Conservation (phyloP, 2,113 vertebrate genomes). For the Stictonetta naevosa region DNA sequence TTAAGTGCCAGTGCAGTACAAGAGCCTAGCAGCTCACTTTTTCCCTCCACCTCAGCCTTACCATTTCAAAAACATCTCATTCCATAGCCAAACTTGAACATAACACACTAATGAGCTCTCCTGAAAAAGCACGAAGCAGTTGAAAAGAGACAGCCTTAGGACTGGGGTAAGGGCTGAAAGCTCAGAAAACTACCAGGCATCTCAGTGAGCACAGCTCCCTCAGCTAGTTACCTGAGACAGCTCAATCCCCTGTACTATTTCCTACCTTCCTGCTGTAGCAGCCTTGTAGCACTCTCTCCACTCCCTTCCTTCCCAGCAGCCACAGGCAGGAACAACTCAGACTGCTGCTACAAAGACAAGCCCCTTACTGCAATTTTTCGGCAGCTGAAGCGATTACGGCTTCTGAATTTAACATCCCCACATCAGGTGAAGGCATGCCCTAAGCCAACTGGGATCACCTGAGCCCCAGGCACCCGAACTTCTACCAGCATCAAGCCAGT, state of each 20-base stretch:
- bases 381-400: background rate
- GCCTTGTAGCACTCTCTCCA: background rate
- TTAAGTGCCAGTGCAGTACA: accelerated
- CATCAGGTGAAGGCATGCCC: background rate
- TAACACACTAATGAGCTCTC: background rate
- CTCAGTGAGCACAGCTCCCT: background rate
- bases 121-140: background rate
- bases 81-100: background rate
- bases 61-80: background rate
- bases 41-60: background rate
- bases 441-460: background rate
- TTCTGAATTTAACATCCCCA: background rate
- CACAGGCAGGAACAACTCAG: background rate
- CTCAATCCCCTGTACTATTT: background rate
- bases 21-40: background rate
- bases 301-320: background rate
- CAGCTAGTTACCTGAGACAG: background rate
- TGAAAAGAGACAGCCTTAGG: slow-evolving; percentile 3
- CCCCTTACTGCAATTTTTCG: background rate
- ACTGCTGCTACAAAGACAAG: background rate
- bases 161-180: background rate
- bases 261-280: background rate
- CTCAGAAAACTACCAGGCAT: background rate
- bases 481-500: background rate
- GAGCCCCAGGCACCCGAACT: background rate